These are phyloP conservation scores for Calcarius lapponicus DNA, from an alignment of 2,797 vertebrate genomes.

Conservation along the genomic window DNA sequence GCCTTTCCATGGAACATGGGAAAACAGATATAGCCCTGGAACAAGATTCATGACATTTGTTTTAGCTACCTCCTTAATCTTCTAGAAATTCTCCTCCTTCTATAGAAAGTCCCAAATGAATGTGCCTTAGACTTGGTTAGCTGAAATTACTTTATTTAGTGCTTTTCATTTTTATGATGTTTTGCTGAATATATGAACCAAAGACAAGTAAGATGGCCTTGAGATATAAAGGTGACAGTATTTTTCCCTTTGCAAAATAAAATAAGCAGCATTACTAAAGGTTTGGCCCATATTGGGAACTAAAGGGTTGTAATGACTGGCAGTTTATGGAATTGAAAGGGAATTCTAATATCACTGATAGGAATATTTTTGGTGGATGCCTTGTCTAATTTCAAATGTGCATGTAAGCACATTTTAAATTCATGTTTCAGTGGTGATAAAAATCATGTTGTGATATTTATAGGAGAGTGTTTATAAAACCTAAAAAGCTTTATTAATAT, in stretches of 20 bases:
- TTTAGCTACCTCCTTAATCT: background rate
- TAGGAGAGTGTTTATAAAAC: background rate
- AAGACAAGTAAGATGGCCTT: background rate
- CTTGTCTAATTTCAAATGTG: background rate
- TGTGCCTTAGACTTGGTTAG: background rate
- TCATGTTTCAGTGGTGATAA: background rate
- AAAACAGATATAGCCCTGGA: background rate
- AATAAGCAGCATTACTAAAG: background rate
- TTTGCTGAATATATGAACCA: background rate
- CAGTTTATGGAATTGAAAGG: background rate
- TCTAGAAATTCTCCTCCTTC: background rate
- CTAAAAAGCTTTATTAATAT: background rate
- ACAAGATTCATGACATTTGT: accelerated
- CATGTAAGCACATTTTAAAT: background rate
- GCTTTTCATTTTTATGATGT: background rate
- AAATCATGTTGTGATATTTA: background rate
- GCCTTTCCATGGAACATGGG: background rate
- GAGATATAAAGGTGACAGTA: background rate
- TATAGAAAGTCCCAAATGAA: background rate
- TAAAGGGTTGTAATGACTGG: background rate
- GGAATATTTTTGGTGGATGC: background rate
- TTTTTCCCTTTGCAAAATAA: background rate
- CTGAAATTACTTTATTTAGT: background rate
- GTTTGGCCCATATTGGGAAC: background rate
- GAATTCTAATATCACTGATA: background rate